A percentile compares a stretch with the other conserved stretches of the same genome.
Conservation (phyloP, 2,113 vertebrate genomes). For the Mola mola region DNA sequence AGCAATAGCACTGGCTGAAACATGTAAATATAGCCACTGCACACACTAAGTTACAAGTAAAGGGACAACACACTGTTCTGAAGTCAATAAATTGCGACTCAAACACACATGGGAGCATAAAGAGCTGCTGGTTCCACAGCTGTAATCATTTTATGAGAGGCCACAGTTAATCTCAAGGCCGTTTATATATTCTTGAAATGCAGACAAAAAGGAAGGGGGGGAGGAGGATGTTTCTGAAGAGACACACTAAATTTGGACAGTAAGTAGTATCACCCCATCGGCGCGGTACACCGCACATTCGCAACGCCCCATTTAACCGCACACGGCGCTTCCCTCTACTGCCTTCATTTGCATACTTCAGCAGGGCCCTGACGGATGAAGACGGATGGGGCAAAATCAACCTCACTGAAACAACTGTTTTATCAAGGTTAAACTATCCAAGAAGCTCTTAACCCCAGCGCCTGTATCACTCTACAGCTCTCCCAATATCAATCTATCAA, state of each 20-base stretch:
- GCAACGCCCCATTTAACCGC: slow-evolving; percentile 92
- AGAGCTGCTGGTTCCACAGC: slow-evolving; percentile 61
- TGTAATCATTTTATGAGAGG: slow-evolving; percentile 75
- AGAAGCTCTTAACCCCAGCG: slow-evolving; percentile 82
- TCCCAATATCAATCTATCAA: slow-evolving; percentile 85
- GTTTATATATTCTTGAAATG: slow-evolving; percentile 70
- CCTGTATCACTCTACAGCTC: slow-evolving; percentile 83
- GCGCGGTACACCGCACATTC: slow-evolving; percentile 83
- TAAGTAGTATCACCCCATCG: slow-evolving; percentile 87
- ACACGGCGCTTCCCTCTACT: slow-evolving; percentile 84
- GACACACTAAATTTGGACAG: slow-evolving; percentile 86
- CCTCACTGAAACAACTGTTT: slow-evolving; percentile 96
- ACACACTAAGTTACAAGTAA: slow-evolving; percentile 43
- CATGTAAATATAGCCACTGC: slow-evolving; percentile 54
- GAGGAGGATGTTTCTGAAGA: slow-evolving; percentile 69
- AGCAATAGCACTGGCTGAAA: slow-evolving; percentile 53
- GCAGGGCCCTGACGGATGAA: slow-evolving; percentile 91
- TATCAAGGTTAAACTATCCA: slow-evolving; percentile 97
- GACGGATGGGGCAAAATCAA: slow-evolving; percentile 93
- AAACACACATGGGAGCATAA: slow-evolving; percentile 51
- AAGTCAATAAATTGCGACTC: slow-evolving; percentile 51
- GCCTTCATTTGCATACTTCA: slow-evolving; percentile 95
- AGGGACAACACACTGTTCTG: slow-evolving; percentile 38
- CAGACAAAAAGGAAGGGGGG: slow-evolving; percentile 54
- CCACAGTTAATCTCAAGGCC: slow-evolving; percentile 61